Base-by-base conservation (phyloP, 2,888 invertebrate genomes). In the Exocentrus adspersus region DNA sequence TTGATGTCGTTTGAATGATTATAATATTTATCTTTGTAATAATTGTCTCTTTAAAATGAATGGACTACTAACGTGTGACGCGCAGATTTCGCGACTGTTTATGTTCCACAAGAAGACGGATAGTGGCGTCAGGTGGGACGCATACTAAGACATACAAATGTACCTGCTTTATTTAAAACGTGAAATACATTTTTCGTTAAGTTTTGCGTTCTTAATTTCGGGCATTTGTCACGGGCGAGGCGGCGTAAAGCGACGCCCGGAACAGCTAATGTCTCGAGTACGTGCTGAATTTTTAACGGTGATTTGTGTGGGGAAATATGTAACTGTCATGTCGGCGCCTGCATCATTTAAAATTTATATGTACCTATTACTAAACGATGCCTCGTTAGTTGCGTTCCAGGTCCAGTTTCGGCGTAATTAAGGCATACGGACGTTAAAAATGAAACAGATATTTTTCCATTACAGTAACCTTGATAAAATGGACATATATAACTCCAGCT, bases 121-220 rank as follows among this genome's bases (percentile, higher is more conserved):
- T 50, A 14, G 24, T 42, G 19, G 28, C 42, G 61, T 50, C 61
- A 62, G 56, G 50, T 62, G 61, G 42, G 50, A 54, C 50, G 50
- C 56, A 54, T 56, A 56, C 50, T 56, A 42, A 56, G 61, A 56
- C 41, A 41, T 48, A 62, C 43, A 56, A 56, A 62, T 61, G 54
- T 62, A 56, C 42, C 50, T 56, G 61, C 56, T 62, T 54, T 46
- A 53, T 43, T 62, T 57, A 57, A 57, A 46, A 32, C 56, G 56
- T 37, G 50, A 30, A 41, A 61, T 42, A 56, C 48, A 56, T 62
- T 62, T 56, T 62, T 56, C 56, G 19, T 43, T 30, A 48, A 56
- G 61, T 62, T 62, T 50, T 56, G 56, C 20, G 32, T 56, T 42
- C 43, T 56, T 45, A 62, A 62, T 62, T 62, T 56, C 43, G 32